Evolutionary conservation across 2,797 vertebrate species (phyloP), one percentile per base, ranked within the genome.

Genomic region (Paratrypauchen microcephalus): DNA sequence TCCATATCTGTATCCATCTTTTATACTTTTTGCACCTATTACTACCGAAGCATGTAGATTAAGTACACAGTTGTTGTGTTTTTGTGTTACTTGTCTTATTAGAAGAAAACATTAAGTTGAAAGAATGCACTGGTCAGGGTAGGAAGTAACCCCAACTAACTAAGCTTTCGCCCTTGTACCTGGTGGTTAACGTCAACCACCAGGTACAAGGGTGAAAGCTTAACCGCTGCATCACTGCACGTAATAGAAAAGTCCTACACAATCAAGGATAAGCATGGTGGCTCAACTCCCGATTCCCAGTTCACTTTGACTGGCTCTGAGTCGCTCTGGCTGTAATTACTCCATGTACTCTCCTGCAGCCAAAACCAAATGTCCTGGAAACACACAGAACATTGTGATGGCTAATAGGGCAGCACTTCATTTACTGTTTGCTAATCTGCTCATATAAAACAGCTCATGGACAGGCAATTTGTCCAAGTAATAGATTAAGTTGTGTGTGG

Each of bases 391-490:
- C 75, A 83, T 66, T 81, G 80, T 67, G 74, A 72, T 65, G 65
- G 68, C 83, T 81, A 85, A 84, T 79, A 84, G 70, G 13, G 59
- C 79, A 64, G 64, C n/a, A 82, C 85, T 71, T 89, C 83, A 87
- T 82, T 82, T 80, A 79, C 77, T 79, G 73, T 83, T 84, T 80
- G 82, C 75, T 85, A 87, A 87, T 87, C 78, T 82, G 69, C 74
- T 83, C 62, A 39, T 83, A 74, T 73, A 65, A 86, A 69, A 82
- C 78, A 63, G 71, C 65, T 56, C 30, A n/a, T 55, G 71, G 78
- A 84, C 79, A 69, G 78, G 77, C 65, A 73, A 71, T 87, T 82
- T 79, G 69, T 80, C 76, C 50, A 83, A 87, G 63, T 70, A 68
- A 61, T 56, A 77, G 70, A 83, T 85, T 82, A 78, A 76, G 69